These are phyloP conservation scores for Brienomyrus brachyistius DNA, from an alignment of 2,113 vertebrate species.

Conservation along the genomic window DNA sequence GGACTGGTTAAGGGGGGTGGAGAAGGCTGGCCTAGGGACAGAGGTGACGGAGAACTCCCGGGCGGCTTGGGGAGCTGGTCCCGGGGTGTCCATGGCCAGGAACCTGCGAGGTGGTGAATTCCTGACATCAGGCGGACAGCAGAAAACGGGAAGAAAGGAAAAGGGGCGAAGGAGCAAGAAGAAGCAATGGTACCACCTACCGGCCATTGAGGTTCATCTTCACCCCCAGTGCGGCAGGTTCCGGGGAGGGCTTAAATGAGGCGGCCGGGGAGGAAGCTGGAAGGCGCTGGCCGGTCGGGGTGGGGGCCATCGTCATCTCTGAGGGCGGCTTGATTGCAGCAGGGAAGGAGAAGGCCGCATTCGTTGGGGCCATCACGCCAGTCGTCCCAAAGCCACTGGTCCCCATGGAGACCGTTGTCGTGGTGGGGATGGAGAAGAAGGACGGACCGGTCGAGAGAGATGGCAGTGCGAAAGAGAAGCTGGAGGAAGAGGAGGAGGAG, in stretches of 20 bases:
- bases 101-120: conserved; percentile 56
- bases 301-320: conserved; percentile 37
- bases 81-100: conserved; percentile 50
- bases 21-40: conserved; percentile 53
- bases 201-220: conserved; percentile 84
- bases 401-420: conserved; percentile 29
- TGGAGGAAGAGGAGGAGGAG: background rate
- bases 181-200: conserved; percentile 47
- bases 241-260: conserved; percentile 42
- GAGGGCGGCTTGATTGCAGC: conserved; percentile 54
- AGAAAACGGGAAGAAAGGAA: background rate
- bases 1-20: conserved; percentile 45
- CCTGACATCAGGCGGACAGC: background rate
- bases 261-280: conserved; percentile 27
- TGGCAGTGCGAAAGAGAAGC: conserved; percentile 4
- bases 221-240: conserved; percentile 53
- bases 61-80: conserved; percentile 33
- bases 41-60: conserved; percentile 59
- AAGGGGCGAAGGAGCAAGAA: background rate
- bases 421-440: conserved; percentile 53
- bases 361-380: background rate
- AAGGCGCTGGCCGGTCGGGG: conserved; percentile 22
- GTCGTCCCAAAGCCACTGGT: conserved; percentile 10
- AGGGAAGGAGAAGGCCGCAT: conserved; percentile 53
- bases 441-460: conserved; percentile 27